Evolutionary conservation across 2,888 invertebrate species (phyloP).

Genomic region (Mythimna albipuncta): DNA sequence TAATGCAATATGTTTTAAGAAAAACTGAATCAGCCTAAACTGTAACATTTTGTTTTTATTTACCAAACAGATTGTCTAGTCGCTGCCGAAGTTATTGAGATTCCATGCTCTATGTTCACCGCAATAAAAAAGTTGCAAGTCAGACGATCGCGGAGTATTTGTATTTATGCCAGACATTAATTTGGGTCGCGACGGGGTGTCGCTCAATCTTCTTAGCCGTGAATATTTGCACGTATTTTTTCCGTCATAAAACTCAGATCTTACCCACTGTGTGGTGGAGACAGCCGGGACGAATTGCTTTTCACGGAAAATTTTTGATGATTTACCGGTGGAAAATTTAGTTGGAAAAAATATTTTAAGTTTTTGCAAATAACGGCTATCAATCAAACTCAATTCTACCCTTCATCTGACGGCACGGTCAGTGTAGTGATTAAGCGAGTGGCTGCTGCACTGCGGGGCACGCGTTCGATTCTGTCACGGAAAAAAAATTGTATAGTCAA

Average conservation of each 20-base stretch:
- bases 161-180: constrained; percentile 68
- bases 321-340: not conserved
- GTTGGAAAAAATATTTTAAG: not conserved
- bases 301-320: not conserved
- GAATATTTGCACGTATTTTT: constrained; percentile 68
- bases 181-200: constrained; percentile 71
- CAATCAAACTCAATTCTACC: not conserved
- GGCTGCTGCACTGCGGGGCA: too few species aligned
- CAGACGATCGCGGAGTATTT: constrained; percentile 44
- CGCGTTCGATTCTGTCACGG: too few species aligned
- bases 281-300: constrained; percentile 5
- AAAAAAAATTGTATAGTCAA: too few species aligned
- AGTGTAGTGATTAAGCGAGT: too few species aligned
- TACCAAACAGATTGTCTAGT: too few species aligned
- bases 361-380: not conserved
- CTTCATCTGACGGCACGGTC: too few species aligned
- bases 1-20: too few species aligned
- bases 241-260: constrained; percentile 37
- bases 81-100: too few species aligned
- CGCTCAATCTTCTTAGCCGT: constrained; percentile 73
- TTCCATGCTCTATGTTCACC: not conserved
- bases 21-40: too few species aligned
- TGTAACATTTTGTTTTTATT: too few species aligned
- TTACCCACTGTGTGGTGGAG: constrained; percentile 7
- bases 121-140: constrained; percentile 62